Percentiles rank a stretch among this genome's conserved stretches.
Evolutionary conservation across 2,797 vertebrate genomes (phyloP).

Genomic region (Ateles fusciceps): DNA sequence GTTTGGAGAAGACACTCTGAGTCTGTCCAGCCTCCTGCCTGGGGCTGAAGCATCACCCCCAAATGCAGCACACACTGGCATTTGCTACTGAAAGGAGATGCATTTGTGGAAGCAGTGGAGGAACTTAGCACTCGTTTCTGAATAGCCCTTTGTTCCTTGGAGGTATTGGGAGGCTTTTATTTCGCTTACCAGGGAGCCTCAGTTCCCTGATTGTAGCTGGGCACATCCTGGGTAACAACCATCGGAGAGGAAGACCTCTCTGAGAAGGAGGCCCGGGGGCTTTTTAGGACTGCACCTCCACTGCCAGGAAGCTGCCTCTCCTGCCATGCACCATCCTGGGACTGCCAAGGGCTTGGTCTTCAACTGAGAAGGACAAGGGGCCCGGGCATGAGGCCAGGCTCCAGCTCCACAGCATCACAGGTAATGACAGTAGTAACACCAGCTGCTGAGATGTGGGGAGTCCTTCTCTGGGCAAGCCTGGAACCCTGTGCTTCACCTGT

Average conservation of each 20-base stretch:
- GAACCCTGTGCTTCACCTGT: not conserved
- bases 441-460: not conserved
- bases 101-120: not conserved
- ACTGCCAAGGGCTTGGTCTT: not conserved
- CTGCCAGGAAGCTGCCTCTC: not conserved
- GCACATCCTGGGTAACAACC: too few species aligned
- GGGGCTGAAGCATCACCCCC: not conserved
- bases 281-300: not conserved
- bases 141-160: too few species aligned
- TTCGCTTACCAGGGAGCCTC: not conserved
- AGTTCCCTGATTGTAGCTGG: not conserved
- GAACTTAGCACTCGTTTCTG: not conserved
- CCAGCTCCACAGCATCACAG: not conserved
- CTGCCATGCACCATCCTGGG: not conserved
- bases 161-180: not conserved
- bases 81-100: not conserved
- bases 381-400: not conserved
- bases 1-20: not conserved
- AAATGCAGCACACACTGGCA: too few species aligned
- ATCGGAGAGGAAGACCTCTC: not conserved
- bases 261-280: not conserved
- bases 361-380: not conserved
- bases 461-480: too few species aligned
- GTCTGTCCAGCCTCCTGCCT: not conserved
- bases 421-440: too few species aligned